Percentiles rank a stretch among this genome's conserved stretches.
phyloP scores from a whole-genome alignment of 1,140 invertebrate species.

The Acromyrmex charruanus region DNA sequence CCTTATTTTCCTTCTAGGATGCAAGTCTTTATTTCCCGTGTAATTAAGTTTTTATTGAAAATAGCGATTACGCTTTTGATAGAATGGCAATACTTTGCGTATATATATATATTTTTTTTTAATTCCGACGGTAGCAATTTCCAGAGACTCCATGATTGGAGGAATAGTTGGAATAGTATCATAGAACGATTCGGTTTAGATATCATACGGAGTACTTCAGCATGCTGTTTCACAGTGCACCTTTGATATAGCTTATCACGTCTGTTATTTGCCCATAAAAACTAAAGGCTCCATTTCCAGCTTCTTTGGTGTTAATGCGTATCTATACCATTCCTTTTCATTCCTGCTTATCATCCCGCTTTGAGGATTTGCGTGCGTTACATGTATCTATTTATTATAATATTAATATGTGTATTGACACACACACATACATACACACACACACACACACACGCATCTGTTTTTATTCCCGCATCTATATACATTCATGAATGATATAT shows the following conservation, averaged over 20 bases:
- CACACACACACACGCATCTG: not conserved
- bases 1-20: not conserved
- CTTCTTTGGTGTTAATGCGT: constrained; percentile 79
- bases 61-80: not conserved
- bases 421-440: not conserved
- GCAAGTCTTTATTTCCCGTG: not conserved
- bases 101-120: not conserved
- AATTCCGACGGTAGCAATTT: not conserved
- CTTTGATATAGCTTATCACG: constrained; percentile 83
- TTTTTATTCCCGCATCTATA: not conserved
- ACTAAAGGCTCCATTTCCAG: constrained; percentile 84
- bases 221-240: constrained; percentile 77
- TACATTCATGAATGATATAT: constrained; percentile 1
- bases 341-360: not conserved
- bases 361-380: constrained; percentile 39
- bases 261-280: constrained; percentile 84
- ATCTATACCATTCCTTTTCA: constrained; percentile 66
- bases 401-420: constrained; percentile 27
- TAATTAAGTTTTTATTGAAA: not conserved
- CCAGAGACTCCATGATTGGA: not conserved
- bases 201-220: constrained; percentile 70
- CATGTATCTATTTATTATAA: not conserved
- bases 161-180: not conserved
- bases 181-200: constrained; percentile 62
- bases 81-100: not conserved